Evolutionary conservation across 2,113 vertebrate genomes (phyloP).

Genomic region (Pollachius pollachius): DNA sequence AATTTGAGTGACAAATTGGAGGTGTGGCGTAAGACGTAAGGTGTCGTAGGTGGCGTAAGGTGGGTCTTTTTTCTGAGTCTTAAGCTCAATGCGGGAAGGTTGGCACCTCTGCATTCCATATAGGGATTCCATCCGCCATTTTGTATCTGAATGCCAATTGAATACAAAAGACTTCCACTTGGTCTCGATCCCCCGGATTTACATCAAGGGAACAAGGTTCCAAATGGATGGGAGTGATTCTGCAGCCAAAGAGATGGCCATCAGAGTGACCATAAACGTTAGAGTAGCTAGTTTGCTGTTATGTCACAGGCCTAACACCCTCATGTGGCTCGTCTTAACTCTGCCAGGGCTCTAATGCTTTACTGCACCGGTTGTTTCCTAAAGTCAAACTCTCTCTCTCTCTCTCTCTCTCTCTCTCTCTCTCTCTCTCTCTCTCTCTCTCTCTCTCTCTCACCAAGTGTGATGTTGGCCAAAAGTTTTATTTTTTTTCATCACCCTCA

Average conservation of each 20-base stretch:
- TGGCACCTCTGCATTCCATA: too few species aligned
- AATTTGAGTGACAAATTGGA: too few species aligned
- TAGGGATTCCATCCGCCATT: not conserved
- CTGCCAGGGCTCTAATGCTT: not conserved
- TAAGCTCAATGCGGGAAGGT: too few species aligned
- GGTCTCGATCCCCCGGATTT: slow-evolving; percentile 10
- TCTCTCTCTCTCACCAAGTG: not conserved
- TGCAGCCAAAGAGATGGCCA: not conserved
- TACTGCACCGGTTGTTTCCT: not conserved
- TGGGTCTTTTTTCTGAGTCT: too few species aligned
- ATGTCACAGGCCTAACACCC: not conserved
- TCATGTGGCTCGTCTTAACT: not conserved
- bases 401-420: too few species aligned
- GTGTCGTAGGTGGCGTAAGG: too few species aligned
- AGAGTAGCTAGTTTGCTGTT: not conserved
- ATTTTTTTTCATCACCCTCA: not conserved
- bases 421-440: too few species aligned
- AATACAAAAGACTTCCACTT: too few species aligned
- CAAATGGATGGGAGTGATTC: not conserved
- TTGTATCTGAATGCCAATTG: slow-evolving; percentile 7
- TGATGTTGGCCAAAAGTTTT: not conserved
- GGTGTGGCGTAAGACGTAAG: slow-evolving; percentile 2
- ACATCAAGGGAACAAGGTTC: not conserved
- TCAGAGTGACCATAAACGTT: not conserved
- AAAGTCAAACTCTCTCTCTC: not conserved